These are phyloP conservation scores for Pterostichus niger DNA, from an alignment of 2,888 invertebrate species.

Conservation along the genomic window DNA sequence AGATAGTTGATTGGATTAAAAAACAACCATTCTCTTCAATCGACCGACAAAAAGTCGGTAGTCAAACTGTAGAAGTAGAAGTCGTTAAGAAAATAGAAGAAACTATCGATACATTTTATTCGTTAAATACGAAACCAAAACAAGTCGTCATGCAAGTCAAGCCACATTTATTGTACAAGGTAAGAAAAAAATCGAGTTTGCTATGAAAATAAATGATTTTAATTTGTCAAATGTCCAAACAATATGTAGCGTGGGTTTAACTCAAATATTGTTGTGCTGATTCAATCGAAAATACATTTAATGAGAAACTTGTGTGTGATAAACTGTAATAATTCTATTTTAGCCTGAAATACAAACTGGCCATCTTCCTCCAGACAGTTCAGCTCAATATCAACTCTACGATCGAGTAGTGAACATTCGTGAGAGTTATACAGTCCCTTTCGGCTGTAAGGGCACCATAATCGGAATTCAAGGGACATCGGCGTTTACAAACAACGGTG, in stretches of 20 bases:
- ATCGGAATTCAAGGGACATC: conserved; percentile 81
- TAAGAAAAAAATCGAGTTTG: conserved; percentile 72
- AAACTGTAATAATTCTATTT: conserved; percentile 68
- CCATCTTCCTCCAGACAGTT: conserved; percentile 83
- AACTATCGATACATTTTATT: conserved; percentile 75
- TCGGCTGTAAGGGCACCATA: conserved; percentile 91
- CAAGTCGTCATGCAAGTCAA: conserved; percentile 87
- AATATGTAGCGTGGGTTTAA: conserved; percentile 22
- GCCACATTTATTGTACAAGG: conserved; percentile 87
- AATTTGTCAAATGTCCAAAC: conserved; percentile 33
- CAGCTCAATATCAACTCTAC: conserved; percentile 83
- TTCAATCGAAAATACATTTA: conserved; percentile 27
- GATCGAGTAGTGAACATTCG: conserved; percentile 92
- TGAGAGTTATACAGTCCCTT: conserved; percentile 87
- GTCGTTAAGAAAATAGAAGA: conserved; percentile 80
- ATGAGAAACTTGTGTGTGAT: not conserved
- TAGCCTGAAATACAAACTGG: conserved; percentile 77
- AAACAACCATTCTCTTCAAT: conserved; percentile 82
- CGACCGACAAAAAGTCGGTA: conserved; percentile 84
- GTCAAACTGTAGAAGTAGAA: conserved; percentile 85
- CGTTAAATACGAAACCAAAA: conserved; percentile 74
- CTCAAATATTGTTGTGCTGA: conserved; percentile 4
- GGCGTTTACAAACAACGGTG: conserved; percentile 70
- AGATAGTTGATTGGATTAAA: conserved; percentile 84
- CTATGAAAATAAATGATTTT: conserved; percentile 36